Evolutionary conservation across 1,140 invertebrate genomes (phyloP).

Genomic region (Pseudomyrmex sp.): DNA sequence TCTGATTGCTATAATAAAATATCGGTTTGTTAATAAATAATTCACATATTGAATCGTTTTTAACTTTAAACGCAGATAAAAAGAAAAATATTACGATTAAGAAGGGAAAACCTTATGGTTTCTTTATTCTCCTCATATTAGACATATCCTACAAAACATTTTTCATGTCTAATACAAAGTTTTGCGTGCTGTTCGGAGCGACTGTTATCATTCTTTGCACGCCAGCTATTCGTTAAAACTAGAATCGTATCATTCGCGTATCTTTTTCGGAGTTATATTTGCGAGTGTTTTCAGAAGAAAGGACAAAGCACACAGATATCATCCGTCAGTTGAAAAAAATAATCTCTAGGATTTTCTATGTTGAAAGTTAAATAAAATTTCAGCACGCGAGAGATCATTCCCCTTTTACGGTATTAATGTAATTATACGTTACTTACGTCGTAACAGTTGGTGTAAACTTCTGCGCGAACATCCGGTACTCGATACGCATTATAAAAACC

Average conservation of each 20-base stretch:
- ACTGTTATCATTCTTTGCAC: slow-evolving; percentile 43
- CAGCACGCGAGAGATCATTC: not conserved
- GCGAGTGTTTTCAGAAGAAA: slow-evolving; percentile 17
- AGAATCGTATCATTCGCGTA: slow-evolving; percentile 39
- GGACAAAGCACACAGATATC: slow-evolving; percentile 6
- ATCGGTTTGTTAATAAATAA: too few species aligned
- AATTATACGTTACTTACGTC: slow-evolving; percentile 50
- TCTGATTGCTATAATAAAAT: not conserved
- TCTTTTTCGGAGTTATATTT: slow-evolving; percentile 37
- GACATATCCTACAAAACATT: not conserved
- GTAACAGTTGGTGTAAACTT: slow-evolving; percentile 18
- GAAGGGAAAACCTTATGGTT: not conserved
- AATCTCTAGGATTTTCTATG: not conserved
- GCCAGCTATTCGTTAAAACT: slow-evolving; percentile 41
- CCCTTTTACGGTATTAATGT: not conserved
- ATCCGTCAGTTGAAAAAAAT: slow-evolving; percentile 1
- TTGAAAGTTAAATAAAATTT: not conserved
- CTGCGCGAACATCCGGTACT: slow-evolving; percentile 44
- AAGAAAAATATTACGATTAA: slow-evolving; percentile 14
- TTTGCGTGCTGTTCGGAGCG: slow-evolving; percentile 16
- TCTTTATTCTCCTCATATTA: slow-evolving; percentile 9
- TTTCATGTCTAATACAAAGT: slow-evolving; percentile 34
- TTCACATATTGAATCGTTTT: slow-evolving; percentile 8
- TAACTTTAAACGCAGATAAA: slow-evolving; percentile 7
- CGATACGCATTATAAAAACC: slow-evolving; percentile 44